Base-by-base conservation (phyloP, 2,113 vertebrate species). In the Scomber colias region DNA sequence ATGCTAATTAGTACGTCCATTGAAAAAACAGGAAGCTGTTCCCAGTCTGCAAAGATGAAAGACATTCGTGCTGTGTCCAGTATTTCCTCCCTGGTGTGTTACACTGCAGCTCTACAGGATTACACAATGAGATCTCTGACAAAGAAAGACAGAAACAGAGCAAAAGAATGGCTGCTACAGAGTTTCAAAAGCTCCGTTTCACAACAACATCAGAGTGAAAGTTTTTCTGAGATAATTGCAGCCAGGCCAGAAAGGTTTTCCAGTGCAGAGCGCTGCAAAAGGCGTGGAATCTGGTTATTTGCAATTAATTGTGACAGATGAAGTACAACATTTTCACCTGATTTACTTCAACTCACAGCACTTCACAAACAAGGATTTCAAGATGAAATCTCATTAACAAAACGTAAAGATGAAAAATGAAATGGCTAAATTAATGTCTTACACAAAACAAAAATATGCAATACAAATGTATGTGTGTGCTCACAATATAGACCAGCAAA, bases 1-100 rank as follows among this genome's bases (percentile, higher is more conserved):
- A 79, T 81, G 62, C 75, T 83, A 87, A 89, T 89, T 90, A 84
- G 75, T 54, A 54, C 70, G 80, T 87, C 84, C 68, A 73, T 80
- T 77, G 68, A 74, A 86, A 27, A 80, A 80, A 82, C 77, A 87
- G 85, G 79, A 90, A 86, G 76, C 81, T 68, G 66, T 55, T 89
- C 49, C 71, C 72, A 62, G 90, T 65, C 79, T 79, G 83, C 12
- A 49, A 88, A 90, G 83, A 90, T 93, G 77, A 93, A 93, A 92
- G 81, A 77, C 79, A 87, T 85, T 79, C 73, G 67, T 60, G 70
- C 84, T 65, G 79, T 66, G 88, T 89, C 86, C 84, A 83, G 82
- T 88, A 79, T 87, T 89, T 93, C 83, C 83, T 92, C 83, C 86
- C 87, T 63, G 46, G 75, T 82, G 85, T 83, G 89, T 75, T 85